Evolutionary conservation across 2,888 invertebrate species (phyloP), one percentile per base, ranked within the genome.

Genomic region (Ditylenchus weischeri): DNA sequence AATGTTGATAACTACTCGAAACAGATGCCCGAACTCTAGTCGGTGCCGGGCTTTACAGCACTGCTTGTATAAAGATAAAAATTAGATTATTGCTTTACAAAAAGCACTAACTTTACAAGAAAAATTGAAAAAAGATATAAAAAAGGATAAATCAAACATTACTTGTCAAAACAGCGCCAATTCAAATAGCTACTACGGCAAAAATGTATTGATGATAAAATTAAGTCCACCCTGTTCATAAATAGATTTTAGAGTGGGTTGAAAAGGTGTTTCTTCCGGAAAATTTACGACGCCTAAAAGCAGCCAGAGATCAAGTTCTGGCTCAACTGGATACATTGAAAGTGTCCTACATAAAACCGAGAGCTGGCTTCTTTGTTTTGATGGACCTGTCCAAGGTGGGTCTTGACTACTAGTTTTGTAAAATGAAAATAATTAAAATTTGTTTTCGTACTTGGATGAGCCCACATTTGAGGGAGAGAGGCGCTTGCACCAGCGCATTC

Each of bases 311-410:
- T 48, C 58, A 54, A 15, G 47, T 73, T 8, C 36, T 76, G 49
- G 57, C 29, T n/a, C 57, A 54, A 38, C 57, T 74, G 50, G 65
- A 70, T 43, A 47, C 19, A 18, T 18, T 69, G 29, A 57, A 62
- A 29, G 70, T 76, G n/a, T 69, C 69, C n/a, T 76, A 64, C 38
- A 54, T 74, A n/a, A 68, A 58, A 57, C 76, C 76, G 29, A 62
- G 74, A n/a, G 68, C 75, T n/a, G 75, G 75, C n/a, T 74, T 74
- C 63, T 74, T 74, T 58, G 61, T 74, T 23, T 62, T 74, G 38
- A 65, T 66, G 23, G 71, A 74, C 65, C 75, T 74, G 60, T 65
- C 70, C n/a, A 64, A 66, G 65, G 72, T 74, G 58, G 8, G 15
- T 43, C 3, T 29, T 29, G 29, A 5, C 29, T 29, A 18, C 1